Base-by-base conservation (phyloP, 2,888 invertebrate species). In the Trachelus stipa region DNA sequence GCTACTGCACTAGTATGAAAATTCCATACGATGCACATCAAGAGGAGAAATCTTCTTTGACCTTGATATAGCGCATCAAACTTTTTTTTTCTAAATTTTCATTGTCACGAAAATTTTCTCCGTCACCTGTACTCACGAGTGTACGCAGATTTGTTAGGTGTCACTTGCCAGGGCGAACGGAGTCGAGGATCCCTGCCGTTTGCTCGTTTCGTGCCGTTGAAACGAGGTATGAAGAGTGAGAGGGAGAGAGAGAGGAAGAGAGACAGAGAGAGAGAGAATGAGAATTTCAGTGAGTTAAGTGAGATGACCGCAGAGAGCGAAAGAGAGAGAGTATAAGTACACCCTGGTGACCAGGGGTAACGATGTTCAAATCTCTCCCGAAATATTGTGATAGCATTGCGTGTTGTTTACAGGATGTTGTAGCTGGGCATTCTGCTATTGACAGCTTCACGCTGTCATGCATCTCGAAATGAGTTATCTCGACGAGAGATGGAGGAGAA, bases 91-190 rank as follows among this genome's bases (percentile, higher is more conserved):
- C 9, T 9, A 15, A 40, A 37, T 56, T 40, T 40, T 68, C 68
- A 35, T 34, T 73, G 30, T 9, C 71, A n/a, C 69, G 12, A 73
- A 75, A 78, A 74, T 76, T 79, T 80, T 69, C 73, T 74, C 79
- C 34, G 31, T 4, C 69, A 77, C 56, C 56, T 81, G 78, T 78
- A 74, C 79, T 76, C 78, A 76, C 78, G 76, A 79, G 77, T 76
- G 85, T 84, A 85, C 82, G 86, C 85, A 88, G 86, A 90, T 90
- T 90, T 90, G 90, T 90, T 90, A 86, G 88, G 87, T 89, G 90
- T 90, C 90, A 90, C 87, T 90, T 90, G 90, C 90, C 90, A 84
- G 85, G 79, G 81, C 80, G 84, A 80, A 83, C 82, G 81, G 76
- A 81, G 1, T 77, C 74, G 79, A 80, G 81, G 83, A 81, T 81